A percentile compares a stretch with the other conserved stretches of the same genome.
Conservation (phyloP, 2,797 vertebrate genomes). For the Zalophus californianus region DNA sequence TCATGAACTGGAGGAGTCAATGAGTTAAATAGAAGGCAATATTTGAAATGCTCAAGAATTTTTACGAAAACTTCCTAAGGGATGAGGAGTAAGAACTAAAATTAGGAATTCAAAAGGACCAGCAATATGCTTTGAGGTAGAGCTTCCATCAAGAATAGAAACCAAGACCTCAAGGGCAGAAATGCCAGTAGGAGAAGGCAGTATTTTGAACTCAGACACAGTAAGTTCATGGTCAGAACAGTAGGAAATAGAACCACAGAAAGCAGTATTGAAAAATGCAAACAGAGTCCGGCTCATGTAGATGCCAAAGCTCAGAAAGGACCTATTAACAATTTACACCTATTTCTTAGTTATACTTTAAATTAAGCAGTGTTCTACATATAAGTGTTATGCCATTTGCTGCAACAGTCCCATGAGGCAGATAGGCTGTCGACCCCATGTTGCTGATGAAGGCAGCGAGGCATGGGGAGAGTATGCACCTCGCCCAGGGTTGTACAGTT, state of each 20-base stretch:
- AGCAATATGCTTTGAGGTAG: not conserved
- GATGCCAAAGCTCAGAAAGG: not conserved
- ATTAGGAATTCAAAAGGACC: not conserved
- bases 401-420: not conserved
- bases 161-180: not conserved
- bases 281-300: not conserved
- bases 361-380: not conserved
- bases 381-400: not conserved
- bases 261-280: not conserved
- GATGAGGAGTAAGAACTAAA: not conserved
- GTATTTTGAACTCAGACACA: not conserved
- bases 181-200: not conserved
- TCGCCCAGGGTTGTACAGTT: too few relatives aligned
- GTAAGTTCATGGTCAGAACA: not conserved
- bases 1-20: not conserved
- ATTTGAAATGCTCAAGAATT: not conserved
- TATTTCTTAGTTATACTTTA: not conserved
- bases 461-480: fast-evolving
- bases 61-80: not conserved
- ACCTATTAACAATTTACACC: not conserved
- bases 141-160: not conserved
- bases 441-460: not conserved
- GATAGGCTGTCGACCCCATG: not conserved
- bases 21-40: not conserved
- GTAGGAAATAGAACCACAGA: not conserved